A percentile compares a stretch with the other conserved stretches of the same genome.
phyloP scores from a whole-genome alignment of 2,888 invertebrate species.

The Leptogaster cylindrica region DNA sequence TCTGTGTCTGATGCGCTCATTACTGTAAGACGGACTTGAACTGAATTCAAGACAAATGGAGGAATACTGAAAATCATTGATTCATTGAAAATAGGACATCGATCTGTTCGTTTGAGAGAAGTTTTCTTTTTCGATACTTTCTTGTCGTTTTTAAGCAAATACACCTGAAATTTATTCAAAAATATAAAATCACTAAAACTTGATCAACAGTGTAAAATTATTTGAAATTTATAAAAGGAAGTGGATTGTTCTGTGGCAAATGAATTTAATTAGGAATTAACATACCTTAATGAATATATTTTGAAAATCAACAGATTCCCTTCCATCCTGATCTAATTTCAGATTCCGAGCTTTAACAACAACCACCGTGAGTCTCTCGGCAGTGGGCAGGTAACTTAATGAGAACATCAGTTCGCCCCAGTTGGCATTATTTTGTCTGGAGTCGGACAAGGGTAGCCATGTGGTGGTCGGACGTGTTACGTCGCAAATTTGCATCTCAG shows the following conservation, averaged over 20 bases:
- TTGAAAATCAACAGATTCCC: conserved; percentile 59
- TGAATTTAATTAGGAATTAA: conserved; percentile 5
- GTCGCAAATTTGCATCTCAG: conserved; percentile 69
- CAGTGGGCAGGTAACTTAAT: conserved; percentile 80
- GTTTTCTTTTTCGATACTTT: conserved; percentile 84
- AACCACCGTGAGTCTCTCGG: conserved; percentile 72
- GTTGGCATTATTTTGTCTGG: conserved; percentile 71
- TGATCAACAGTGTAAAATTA: not conserved
- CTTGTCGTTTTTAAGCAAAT: conserved; percentile 79
- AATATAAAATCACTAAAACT: conserved; percentile 16
- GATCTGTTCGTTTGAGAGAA: conserved; percentile 74
- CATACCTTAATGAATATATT: conserved; percentile 79
- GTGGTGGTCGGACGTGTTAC: conserved; percentile 75
- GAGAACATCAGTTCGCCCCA: conserved; percentile 84
- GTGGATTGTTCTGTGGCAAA: not conserved
- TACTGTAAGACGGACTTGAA: conserved; percentile 76
- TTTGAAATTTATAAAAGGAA: not conserved
- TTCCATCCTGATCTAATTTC: conserved; percentile 62
- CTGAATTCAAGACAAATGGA: conserved; percentile 71
- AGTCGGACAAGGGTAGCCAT: conserved; percentile 79
- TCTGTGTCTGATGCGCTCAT: conserved; percentile 62
- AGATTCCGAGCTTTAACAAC: conserved; percentile 77
- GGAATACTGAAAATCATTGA: conserved; percentile 85
- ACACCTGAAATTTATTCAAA: conserved; percentile 69
- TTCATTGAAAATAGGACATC: conserved; percentile 81